Percentiles rank a stretch among this genome's conserved stretches.
phyloP scores from a whole-genome alignment of 2,888 invertebrate species.

The Apotomis betuletana region DNA sequence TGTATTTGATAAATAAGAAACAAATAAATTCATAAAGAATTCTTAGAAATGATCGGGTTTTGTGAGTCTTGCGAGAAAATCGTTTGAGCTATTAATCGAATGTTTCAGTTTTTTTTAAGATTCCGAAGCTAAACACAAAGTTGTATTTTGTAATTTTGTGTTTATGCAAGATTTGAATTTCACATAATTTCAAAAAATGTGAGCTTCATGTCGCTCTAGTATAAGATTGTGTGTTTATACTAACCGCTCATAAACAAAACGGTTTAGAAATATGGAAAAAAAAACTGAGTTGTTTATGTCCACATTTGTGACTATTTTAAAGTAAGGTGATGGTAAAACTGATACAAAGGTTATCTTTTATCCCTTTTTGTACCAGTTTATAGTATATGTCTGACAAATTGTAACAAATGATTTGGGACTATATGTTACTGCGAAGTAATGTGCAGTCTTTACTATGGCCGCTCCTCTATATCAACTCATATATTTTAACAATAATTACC shows the following conservation, averaged over 20 bases:
- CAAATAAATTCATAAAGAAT: no score
- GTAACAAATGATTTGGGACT: conserved; percentile 58
- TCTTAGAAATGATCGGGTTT: no score
- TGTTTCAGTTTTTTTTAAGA: conserved; percentile 43
- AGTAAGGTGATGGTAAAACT: conserved; percentile 71
- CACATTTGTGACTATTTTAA: conserved; percentile 45
- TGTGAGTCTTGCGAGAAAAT: no score
- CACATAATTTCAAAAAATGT: conserved; percentile 38
- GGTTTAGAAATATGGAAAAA: conserved; percentile 3
- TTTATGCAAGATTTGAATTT: conserved; percentile 15
- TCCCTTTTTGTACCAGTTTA: conserved; percentile 54
- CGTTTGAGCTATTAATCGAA: background rate
- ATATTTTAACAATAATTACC: no score
- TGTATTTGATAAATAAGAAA: no score
- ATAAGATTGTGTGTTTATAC: conserved; percentile 71
- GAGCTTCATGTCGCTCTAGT: conserved; percentile 53
- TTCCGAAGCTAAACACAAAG: conserved; percentile 48
- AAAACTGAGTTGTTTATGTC: conserved; percentile 46
- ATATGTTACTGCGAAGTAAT: conserved; percentile 49
- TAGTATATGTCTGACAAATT: conserved; percentile 66
- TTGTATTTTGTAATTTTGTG: conserved; percentile 47
- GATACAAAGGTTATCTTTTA: conserved; percentile 48
- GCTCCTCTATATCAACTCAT: conserved; percentile 29
- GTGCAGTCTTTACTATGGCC: conserved; percentile 47
- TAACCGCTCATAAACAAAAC: conserved; percentile 57